Conservation (phyloP, 53 echinoderm and acorn worm species). For the Apostichopus leukothele region DNA sequence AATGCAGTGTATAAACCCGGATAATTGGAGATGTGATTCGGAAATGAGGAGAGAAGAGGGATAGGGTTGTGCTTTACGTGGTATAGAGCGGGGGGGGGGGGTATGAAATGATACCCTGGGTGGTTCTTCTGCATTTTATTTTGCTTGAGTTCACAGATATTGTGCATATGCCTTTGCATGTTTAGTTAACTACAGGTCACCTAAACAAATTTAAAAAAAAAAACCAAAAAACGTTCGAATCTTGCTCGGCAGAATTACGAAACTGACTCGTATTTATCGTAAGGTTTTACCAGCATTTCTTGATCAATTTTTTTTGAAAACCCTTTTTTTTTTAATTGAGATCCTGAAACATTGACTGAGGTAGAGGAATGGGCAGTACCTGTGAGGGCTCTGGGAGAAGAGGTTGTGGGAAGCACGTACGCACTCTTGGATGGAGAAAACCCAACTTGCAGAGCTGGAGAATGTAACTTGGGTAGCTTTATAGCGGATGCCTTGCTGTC, state of each 20-base stretch:
- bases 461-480: conserved; percentile 60
- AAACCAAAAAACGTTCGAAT: background rate
- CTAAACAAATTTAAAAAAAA: background rate
- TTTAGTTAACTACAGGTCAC: no score
- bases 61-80: background rate
- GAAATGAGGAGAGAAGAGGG: background rate
- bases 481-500: conserved; percentile 47
- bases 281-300: background rate
- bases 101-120: no score
- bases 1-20: background rate
- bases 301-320: background rate
- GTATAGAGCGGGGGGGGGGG: background rate
- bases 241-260: background rate
- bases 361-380: conserved; percentile 17
- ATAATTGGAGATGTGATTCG: no score
- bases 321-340: background rate
- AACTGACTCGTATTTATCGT: background rate
- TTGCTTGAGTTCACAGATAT: no score
- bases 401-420: conserved; percentile 36
- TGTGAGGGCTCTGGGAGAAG: background rate
- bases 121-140: no score
- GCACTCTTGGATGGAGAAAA: conserved; percentile 40
- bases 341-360: conserved; percentile 15
- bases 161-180: no score
- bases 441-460: conserved; percentile 12